Evolutionary conservation across 2,888 invertebrate genomes (phyloP).

Genomic region (Drepana falcataria): DNA sequence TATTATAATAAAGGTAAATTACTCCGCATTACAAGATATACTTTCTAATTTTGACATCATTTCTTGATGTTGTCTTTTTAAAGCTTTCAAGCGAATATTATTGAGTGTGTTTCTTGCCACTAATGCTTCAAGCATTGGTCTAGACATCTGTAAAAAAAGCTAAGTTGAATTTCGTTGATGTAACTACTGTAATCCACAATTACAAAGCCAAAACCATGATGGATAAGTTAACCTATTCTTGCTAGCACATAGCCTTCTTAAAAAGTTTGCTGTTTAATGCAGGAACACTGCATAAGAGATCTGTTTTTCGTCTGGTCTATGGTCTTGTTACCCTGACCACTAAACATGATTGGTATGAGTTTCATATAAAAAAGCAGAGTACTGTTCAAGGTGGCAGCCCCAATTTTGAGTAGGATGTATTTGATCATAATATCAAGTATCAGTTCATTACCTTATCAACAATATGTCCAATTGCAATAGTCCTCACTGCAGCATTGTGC

Average conservation of each 20-base stretch:
- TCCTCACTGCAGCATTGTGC: constrained; percentile 80
- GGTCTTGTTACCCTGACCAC: too few species aligned
- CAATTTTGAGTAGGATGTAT: too few species aligned
- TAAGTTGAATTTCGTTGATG: not conserved
- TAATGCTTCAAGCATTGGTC: constrained; percentile 71
- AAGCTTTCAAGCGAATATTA: constrained; percentile 56
- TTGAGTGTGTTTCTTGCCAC: constrained; percentile 65
- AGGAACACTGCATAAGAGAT: too few species aligned
- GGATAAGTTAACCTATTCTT: too few species aligned
- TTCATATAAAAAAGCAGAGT: too few species aligned
- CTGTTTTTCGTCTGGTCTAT: too few species aligned
- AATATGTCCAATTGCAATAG: constrained; percentile 79
- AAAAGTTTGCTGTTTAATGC: too few species aligned
- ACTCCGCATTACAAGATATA: constrained; percentile 47
- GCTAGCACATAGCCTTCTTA: too few species aligned
- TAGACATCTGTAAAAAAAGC: constrained; percentile 58
- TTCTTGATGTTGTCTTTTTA: constrained; percentile 68
- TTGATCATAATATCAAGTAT: too few species aligned
- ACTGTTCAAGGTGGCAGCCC: too few species aligned
- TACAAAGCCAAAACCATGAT: constrained; percentile 1
- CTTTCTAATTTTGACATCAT: constrained; percentile 65
- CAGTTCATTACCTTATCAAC: constrained; percentile 69
- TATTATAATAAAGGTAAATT: constrained; percentile 1
- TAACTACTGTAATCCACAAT: not conserved
- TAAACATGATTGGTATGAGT: too few species aligned